Base-by-base conservation (phyloP, 2,113 vertebrate genomes). In the Hypanus sabinus region DNA sequence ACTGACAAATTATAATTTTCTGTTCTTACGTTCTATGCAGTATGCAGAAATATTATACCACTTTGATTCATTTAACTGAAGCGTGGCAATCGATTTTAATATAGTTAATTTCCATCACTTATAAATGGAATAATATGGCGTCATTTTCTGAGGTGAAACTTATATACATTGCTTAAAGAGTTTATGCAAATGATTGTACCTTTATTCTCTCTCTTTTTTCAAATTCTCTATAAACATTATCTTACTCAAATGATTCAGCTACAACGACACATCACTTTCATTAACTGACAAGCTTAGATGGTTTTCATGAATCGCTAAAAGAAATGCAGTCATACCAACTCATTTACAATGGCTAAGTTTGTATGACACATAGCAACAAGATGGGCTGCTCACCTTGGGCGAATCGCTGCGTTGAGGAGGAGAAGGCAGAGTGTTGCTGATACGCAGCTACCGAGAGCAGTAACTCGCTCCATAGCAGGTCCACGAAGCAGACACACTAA, bases 341-440 rank as follows among this genome's bases (percentile, higher is more conserved):
- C 4, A 30, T 55, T 75, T 73, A 73, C 38, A 6, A 27, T 30
- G 11, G 91, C 9, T 30, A 75, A 93, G 70, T 93, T 93, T 27
- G 71, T 20, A 14, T 10, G 70, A 12, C 90, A 71, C 3, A 55
- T 33, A 46, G 62, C n/a, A 70, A 91, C 12, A 30, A 12, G 94
- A 93, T 75, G 94, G 94, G 87, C 94, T 94, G 94, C 97, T 97
- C 98, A 99, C 99, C 99, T 99, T 98, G 98, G 98, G 94, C 97
- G 98, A 95, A 96, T 96, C 94, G 98, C 24, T 75, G 97, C 95
- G 95, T 97, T 97, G 94, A 97, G 95, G 76, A 97, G 95, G 94
- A 99, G 96, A 96, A 97, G 96, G 96, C 97, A 98, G 97, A 93
- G 30, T 46, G 27, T 71, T 33, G 97, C 97, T 98, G 98, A 98